Base-by-base conservation (phyloP, 2,797 vertebrate genomes). In the Poecilia gillii region DNA sequence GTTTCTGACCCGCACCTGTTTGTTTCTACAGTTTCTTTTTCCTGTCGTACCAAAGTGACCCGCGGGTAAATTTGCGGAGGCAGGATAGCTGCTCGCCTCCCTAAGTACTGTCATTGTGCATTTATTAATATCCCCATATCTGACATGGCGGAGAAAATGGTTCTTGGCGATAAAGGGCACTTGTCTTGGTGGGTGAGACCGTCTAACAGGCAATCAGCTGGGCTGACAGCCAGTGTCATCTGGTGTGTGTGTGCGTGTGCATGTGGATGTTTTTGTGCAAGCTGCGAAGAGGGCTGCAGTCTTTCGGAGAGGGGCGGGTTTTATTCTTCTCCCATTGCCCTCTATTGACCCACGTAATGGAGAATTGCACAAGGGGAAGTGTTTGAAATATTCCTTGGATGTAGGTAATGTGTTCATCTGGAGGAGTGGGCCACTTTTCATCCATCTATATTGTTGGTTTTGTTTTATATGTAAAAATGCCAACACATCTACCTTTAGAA, bases 111-210 rank as follows among this genome's bases (percentile, higher is more conserved):
- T 94, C 95, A 94, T 94, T 90, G 93, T 93, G 94, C 95, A 96
- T 96, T 95, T 95, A 97, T 98, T 97, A 97, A 95, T 96, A 95
- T 96, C 92, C 92, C 89, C 95, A 92, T 93, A 95, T 95, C 95
- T 96, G 87, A 82, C 91, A 93, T 78, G 94, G 91, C 79, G 94
- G 91, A 85, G 94, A 95, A 97, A 97, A 96, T 96, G 91, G 81
- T 91, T 95, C 86, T 87, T 91, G 94, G 94, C 73, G 74, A 93
- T 89, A 94, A 96, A 96, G 93, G 88, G 89, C 88, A 89, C 92
- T 95, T 94, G 94, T 95, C 95, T 85, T 88, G 74, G 87, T 87
- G 94, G 96, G 95, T 97, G 96, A 96, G 91, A 89, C 93, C 96
- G 92, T 92, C 94, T 96, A 97, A 95, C 93, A 95, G 92, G 93